Percentiles rank a stretch among this genome's conserved stretches.
Evolutionary conservation across 2,888 invertebrate genomes (phyloP).

Genomic region (Pristionchus mayeri): DNA sequence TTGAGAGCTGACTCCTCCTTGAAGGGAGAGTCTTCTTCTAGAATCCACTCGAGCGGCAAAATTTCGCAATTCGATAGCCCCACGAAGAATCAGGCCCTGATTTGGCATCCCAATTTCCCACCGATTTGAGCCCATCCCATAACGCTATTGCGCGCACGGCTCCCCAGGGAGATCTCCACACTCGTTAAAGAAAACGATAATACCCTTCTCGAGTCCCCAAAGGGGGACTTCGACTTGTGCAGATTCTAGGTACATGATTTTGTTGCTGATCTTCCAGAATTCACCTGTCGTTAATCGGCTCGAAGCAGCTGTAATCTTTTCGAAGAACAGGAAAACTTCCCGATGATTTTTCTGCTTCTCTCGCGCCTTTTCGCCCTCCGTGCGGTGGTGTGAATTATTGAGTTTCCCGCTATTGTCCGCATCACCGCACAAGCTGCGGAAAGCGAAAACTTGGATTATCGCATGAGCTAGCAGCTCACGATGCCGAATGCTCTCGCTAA

Average conservation of each 20-base stretch:
- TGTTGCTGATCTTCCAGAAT: too few relatives aligned
- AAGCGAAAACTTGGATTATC: too few relatives aligned
- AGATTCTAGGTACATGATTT: too few relatives aligned
- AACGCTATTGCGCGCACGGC: neutral
- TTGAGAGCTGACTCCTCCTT: too few relatives aligned
- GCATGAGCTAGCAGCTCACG: too few relatives aligned
- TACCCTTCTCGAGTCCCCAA: neutral
- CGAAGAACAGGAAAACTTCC: neutral
- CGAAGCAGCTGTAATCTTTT: neutral
- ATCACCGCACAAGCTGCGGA: too few relatives aligned
- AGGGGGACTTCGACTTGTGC: too few relatives aligned
- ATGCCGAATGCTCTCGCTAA: too few relatives aligned
- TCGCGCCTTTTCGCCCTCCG: neutral
- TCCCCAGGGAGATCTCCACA: neutral
- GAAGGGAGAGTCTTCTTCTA: too few relatives aligned
- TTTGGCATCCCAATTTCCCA: neutral
- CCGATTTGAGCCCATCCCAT: neutral
- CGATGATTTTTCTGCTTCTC: neutral
- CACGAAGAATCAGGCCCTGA: neutral
- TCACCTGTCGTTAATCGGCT: neutral
- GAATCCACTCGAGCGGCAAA: too few relatives aligned
- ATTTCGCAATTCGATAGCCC: too few relatives aligned
- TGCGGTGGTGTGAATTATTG: slow-evolving; percentile 1
- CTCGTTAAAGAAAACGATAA: neutral
- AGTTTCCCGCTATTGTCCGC: neutral